Evolutionary conservation across 2,797 vertebrate genomes (phyloP).

Genomic region (Fringilla coelebs): DNA sequence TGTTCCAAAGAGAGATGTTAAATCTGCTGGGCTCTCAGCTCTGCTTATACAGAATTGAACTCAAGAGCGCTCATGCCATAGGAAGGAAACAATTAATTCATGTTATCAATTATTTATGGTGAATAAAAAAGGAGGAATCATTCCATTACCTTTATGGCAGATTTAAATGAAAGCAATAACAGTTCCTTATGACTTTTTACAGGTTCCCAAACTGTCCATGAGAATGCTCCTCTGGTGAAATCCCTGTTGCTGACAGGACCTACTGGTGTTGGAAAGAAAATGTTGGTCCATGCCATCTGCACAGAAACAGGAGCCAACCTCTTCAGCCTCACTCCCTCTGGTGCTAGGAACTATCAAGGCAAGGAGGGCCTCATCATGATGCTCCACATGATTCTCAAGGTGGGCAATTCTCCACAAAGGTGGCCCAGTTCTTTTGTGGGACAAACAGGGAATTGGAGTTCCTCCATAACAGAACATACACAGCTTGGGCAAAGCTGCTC

Average conservation of each 20-base stretch:
- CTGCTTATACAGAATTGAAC: background rate
- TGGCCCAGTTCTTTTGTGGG: background rate
- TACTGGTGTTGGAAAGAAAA: constrained; percentile 83
- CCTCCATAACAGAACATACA: rapidly evolving
- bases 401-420: background rate
- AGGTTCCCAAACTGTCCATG: constrained; percentile 83
- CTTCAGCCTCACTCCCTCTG: constrained; percentile 80
- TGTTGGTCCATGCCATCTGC: constrained; percentile 86
- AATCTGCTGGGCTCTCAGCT: background rate
- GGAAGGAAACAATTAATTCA: background rate
- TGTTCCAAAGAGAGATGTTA: background rate
- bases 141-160: background rate
- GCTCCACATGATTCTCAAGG: constrained; percentile 84
- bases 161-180: constrained; percentile 34
- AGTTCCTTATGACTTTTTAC: constrained; percentile 13
- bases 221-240: constrained; percentile 81
- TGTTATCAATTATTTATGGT: background rate
- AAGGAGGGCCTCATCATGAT: constrained; percentile 75
- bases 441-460: background rate
- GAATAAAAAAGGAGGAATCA: background rate
- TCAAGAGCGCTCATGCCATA: background rate
- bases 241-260: constrained; percentile 82
- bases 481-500: background rate
- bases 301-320: constrained; percentile 87
- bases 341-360: constrained; percentile 79